Conservation (phyloP, 2,113 vertebrate species). For the Apteryx mantelli region DNA sequence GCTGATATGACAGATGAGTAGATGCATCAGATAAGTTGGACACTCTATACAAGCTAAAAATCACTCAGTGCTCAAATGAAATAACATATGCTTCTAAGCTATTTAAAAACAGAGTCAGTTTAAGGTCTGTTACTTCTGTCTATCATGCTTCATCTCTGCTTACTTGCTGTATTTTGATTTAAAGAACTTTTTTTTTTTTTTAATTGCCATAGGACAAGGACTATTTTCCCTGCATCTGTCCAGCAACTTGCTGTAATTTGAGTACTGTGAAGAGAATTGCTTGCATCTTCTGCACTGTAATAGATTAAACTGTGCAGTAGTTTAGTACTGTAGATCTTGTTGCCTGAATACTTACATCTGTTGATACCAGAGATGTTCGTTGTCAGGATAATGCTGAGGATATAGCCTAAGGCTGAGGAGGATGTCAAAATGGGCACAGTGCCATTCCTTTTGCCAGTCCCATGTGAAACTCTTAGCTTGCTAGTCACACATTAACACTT, state of each 20-base stretch:
- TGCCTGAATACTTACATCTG: not conserved
- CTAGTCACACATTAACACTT: not conserved
- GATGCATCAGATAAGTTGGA: conserved; percentile 1
- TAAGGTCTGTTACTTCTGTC: not conserved
- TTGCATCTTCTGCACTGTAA: not conserved
- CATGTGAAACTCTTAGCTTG: not conserved
- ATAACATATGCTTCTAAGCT: not conserved
- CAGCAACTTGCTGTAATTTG: not conserved
- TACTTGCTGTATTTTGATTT: not conserved
- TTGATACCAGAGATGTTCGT: not conserved
- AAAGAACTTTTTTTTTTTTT: not conserved
- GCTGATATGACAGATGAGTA: not conserved
- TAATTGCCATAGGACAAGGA: not conserved
- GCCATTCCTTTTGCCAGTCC: not conserved
- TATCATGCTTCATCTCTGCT: not conserved
- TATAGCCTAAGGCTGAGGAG: not conserved
- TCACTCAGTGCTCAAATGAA: not conserved
- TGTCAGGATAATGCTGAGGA: not conserved
- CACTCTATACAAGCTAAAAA: not conserved
- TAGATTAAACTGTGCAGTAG: not conserved
- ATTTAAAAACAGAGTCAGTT: conserved; percentile 1
- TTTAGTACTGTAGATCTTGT: not conserved
- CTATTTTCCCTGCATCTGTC: not conserved
- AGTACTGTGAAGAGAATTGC: not conserved
- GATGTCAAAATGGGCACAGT: not conserved